Evolutionary conservation across 2,113 vertebrate species (phyloP).

Genomic region (Malaclemys terrapin): DNA sequence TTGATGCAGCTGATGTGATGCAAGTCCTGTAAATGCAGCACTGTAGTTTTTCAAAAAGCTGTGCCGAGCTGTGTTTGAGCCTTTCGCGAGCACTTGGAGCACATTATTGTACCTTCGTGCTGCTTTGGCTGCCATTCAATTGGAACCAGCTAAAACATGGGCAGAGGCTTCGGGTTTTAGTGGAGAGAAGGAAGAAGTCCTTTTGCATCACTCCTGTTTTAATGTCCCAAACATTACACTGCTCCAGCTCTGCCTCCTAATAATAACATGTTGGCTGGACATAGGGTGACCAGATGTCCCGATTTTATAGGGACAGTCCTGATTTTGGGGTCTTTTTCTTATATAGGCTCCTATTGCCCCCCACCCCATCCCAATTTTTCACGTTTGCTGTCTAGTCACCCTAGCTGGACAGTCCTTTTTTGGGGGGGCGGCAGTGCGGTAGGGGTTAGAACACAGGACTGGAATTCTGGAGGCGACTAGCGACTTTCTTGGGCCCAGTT

Average conservation of each 20-base stretch:
- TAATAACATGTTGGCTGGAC: not conserved
- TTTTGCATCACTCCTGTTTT: not conserved
- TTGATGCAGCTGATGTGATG: not conserved
- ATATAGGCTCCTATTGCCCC: too few species aligned
- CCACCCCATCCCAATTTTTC: too few species aligned
- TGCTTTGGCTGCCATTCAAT: accelerated
- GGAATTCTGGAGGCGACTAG: not conserved
- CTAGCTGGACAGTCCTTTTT: not conserved
- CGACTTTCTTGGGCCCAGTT: not conserved
- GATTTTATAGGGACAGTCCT: too few species aligned
- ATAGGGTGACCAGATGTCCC: too few species aligned
- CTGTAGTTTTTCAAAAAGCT: not conserved
- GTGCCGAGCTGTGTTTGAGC: not conserved
- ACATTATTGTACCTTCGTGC: not conserved
- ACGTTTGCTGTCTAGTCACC: too few species aligned
- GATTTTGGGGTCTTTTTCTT: too few species aligned
- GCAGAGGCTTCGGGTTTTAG: not conserved
- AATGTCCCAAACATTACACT: accelerated
- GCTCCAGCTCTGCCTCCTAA: not conserved
- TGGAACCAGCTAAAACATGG: accelerated
- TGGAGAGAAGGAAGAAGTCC: accelerated
- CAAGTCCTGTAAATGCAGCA: not conserved
- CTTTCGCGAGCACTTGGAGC: not conserved
- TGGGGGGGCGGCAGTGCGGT: not conserved
- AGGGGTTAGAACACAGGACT: not conserved